Conservation (phyloP, 1,140 invertebrate species). For the Listronotus bonariensis region DNA sequence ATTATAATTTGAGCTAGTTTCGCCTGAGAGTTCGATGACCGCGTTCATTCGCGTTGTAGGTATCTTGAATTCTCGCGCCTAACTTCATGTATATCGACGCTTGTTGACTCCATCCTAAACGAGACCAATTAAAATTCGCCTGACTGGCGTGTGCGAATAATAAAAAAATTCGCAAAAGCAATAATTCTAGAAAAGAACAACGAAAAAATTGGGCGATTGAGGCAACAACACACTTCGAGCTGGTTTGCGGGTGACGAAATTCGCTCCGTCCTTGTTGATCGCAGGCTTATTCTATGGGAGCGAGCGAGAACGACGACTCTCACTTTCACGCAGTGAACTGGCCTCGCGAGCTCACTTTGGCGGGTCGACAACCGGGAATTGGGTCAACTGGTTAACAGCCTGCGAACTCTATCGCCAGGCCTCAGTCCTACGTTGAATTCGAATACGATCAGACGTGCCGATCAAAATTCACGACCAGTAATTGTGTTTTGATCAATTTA, state of each 20-base stretch:
- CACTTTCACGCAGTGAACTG: slow-evolving; percentile 64
- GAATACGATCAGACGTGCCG: slow-evolving; percentile 47
- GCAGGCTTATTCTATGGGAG: slow-evolving; percentile 10
- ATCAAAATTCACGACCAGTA: slow-evolving; percentile 14
- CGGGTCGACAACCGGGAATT: slow-evolving; percentile 68
- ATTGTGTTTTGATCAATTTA: slow-evolving; percentile 5
- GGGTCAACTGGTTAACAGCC: slow-evolving; percentile 64
- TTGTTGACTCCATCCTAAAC: background rate
- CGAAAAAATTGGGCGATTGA: slow-evolving; percentile 31
- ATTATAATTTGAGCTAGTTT: slow-evolving; percentile 31
- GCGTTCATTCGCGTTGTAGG: background rate
- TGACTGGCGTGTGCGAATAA: background rate
- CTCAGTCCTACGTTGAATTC: slow-evolving; percentile 54
- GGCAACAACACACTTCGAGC: slow-evolving; percentile 21
- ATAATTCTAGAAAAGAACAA: slow-evolving; percentile 9
- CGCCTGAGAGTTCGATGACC: slow-evolving; percentile 31
- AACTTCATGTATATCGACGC: background rate
- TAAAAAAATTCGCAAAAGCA: background rate
- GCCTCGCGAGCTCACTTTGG: slow-evolving; percentile 53
- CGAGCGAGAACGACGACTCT: slow-evolving; percentile 58
- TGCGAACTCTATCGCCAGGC: slow-evolving; percentile 57
- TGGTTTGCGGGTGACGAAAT: slow-evolving; percentile 45
- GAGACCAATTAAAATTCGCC: too few species aligned
- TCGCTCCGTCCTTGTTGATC: slow-evolving; percentile 34
- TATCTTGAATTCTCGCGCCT: slow-evolving; percentile 17